Base-by-base conservation (phyloP, 2,797 vertebrate genomes). In the Bradypus variegatus region DNA sequence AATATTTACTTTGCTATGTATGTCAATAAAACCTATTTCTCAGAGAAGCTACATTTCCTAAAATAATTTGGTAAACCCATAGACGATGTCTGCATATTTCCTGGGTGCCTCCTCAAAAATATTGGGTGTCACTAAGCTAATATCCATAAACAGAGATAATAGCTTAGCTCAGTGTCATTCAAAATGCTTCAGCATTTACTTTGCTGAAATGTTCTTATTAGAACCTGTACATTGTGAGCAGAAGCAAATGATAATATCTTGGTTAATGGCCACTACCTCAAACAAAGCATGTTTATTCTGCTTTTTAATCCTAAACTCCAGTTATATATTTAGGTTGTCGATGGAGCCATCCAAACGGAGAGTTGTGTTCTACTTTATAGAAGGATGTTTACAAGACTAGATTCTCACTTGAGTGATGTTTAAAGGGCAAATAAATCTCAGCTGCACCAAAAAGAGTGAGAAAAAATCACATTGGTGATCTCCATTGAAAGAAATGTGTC, bases 391-490 rank as follows among this genome's bases (percentile, higher is more conserved):
- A 67, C 1, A 80, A 86, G 84, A 50, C 21, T 53, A 7, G 29
- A 76, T 92, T 75, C 31, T 90, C 25, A 18, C 33, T 62, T 77
- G 10, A 45, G 73, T 88, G 83, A 79, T 82, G 65, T 81, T 86
- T 88, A 79, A 91, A 90, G 53, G 8, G 11, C 23, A 87, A 65
- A 79, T 76, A 93, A 88, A 80, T 84, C 15, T 80, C 60, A 33
- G 4, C 62, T 85, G 23, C 9, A 81, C 73, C 73, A 92, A 13
- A 62, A 70, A 70, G 27, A 72, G 8, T 86, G 10, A 82, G 64
- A 93, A 94, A 80, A 14, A 84, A 36, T 64, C 38, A 77, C 33
- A 84, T 90, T 67, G 73, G 33, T 91, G 29, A 83, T 69, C 16
- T 38, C 48, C 29, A 19, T 10, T 3, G 21, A 31, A 86, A 86